Evolutionary conservation across 2,797 vertebrate genomes (phyloP), one percentile per base, ranked within the genome.

Genomic region (Micromesistius poutassou): DNA sequence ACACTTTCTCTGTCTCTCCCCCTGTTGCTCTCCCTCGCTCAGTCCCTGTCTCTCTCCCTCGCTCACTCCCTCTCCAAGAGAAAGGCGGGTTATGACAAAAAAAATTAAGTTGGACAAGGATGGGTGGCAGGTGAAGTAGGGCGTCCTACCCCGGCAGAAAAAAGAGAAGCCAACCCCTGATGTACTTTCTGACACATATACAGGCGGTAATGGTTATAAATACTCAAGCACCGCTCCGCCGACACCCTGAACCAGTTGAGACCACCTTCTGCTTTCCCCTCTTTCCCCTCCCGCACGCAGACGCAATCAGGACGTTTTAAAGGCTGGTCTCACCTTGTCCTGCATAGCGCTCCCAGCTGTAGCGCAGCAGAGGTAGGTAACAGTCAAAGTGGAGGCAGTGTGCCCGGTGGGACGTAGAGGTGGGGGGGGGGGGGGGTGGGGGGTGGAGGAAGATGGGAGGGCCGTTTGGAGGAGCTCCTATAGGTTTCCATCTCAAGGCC

Each of bases 271-370:
- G 83, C 88, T 83, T 81, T 92, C 87, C 91, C 90, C 91, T 90
- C 92, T 87, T 82, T 83, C 85, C 83, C 86, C 28, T 76, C 84
- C 82, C 74, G 87, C 85, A 78, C 84, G 88, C 90, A 46, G 40
- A 14, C 42, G 42, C 42, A 46, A 91, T 87, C 80, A 77, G 77
- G 85, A 90, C 90, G 90, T 93, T 93, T 87, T 91, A 88, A 93
- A 93, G 92, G 89, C 91, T 92, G 88, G 81, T 80, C 85, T 93
- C 92, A 93, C 91, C 93, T 94, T 93, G 92, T 89, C 91, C 90
- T 91, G 89, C 77, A 91, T 93, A 85, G 80, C 84, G 14, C 42
- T 46, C 87, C 77, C 77, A 85, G 82, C 88, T 80, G 78, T 78
- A 80, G 81, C 70, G 82, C 73, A 38, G 79, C 38, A 71, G 22